phyloP scores from a whole-genome alignment of 2,113 vertebrate genomes.

The Colaptes auratus region DNA sequence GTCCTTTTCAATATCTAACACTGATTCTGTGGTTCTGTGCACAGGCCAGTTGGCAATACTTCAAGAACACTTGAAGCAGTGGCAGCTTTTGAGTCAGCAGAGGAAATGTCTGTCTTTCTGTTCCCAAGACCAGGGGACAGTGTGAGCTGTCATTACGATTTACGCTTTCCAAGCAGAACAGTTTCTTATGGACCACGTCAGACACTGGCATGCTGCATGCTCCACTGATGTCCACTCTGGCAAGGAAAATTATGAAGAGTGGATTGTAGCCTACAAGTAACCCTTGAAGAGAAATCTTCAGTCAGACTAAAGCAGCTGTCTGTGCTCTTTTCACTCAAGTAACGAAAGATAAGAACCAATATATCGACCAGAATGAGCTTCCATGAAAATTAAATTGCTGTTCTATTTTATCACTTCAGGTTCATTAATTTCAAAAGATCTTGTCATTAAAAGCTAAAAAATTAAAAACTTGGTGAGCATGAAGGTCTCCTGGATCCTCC shows the following conservation, averaged over 20 bases:
- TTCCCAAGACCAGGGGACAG: background rate
- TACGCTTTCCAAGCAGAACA: background rate
- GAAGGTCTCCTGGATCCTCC: background rate
- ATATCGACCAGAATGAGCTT: background rate
- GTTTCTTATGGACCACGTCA: fast-evolving
- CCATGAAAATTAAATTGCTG: background rate
- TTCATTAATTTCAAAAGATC: background rate
- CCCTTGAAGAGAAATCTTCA: background rate
- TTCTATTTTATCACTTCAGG: background rate
- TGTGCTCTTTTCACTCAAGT: background rate
- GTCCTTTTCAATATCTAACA: no score
- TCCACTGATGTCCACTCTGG: background rate
- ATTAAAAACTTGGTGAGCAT: background rate
- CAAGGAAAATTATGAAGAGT: background rate
- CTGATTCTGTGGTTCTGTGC: no score
- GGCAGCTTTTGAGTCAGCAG: background rate
- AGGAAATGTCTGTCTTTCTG: background rate
- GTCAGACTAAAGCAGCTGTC: background rate
- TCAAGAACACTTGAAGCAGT: background rate
- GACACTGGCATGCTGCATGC: background rate
- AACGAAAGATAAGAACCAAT: background rate
- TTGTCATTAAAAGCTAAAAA: background rate
- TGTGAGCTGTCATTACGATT: background rate
- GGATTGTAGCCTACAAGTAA: background rate
- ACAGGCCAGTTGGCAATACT: background rate